Percentiles rank a stretch among this genome's conserved stretches.
phyloP scores from a whole-genome alignment of 2,888 invertebrate species.

The Cacoxenus indagator region DNA sequence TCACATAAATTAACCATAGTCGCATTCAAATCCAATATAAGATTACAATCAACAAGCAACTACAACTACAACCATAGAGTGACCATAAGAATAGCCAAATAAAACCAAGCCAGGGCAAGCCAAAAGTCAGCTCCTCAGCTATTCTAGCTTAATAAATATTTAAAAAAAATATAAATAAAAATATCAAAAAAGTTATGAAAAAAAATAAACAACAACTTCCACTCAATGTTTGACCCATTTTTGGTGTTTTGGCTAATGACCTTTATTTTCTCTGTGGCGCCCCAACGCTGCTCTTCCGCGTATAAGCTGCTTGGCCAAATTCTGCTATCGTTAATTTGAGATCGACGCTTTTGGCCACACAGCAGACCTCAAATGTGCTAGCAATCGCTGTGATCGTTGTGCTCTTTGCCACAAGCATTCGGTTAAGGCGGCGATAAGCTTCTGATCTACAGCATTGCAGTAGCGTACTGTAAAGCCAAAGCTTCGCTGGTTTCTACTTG shows the following conservation, averaged over 20 bases:
- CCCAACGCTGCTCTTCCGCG: background rate
- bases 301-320: background rate
- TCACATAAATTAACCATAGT: conserved; percentile 61
- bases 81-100: background rate
- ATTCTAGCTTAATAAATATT: background rate
- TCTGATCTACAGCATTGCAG: background rate
- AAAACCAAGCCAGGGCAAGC: background rate
- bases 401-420: too few species aligned
- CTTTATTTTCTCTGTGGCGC: background rate
- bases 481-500: too few species aligned
- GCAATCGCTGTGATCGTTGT: background rate
- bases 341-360: conserved; percentile 7
- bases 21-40: conserved; percentile 60
- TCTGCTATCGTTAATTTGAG: background rate
- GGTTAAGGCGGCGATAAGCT: background rate
- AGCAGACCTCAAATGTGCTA: background rate
- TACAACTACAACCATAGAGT: background rate
- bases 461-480: background rate
- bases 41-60: conserved; percentile 52
- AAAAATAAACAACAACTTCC: background rate
- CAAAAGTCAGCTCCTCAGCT: too few species aligned
- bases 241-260: conserved; percentile 8
- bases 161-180: background rate
- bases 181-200: background rate
- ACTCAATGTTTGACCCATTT: conserved; percentile 19